Conservation (phyloP, 2,888 invertebrate species). For the Drosophila hawaiiensis region DNA sequence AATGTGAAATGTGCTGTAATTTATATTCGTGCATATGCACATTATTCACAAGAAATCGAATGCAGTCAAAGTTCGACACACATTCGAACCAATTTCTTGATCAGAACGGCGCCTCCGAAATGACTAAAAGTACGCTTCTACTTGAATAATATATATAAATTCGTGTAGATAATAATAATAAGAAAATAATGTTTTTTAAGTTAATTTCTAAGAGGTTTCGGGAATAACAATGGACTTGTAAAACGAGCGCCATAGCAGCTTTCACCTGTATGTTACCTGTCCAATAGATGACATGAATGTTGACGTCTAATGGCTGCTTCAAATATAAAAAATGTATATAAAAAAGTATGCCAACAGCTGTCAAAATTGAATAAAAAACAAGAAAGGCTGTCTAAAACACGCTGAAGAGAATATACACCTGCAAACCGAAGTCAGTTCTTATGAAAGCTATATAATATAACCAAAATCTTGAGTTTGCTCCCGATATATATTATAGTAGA, state of each 20-base stretch:
- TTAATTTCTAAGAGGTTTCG: background rate
- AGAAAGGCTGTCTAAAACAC: background rate
- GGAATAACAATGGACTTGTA: background rate
- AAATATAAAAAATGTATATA: background rate
- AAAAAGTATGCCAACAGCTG: background rate
- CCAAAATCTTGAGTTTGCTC: background rate
- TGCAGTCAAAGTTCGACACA: conserved; percentile 9
- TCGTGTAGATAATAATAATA: background rate
- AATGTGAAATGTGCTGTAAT: conserved; percentile 18
- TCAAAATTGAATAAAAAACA: background rate
- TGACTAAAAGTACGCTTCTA: no score
- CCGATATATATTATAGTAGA: background rate
- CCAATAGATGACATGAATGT: background rate
- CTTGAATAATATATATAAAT: background rate
- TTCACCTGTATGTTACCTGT: background rate
- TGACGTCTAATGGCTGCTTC: background rate
- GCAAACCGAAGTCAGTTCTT: background rate
- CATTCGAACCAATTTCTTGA: conserved; percentile 9
- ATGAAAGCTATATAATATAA: background rate
- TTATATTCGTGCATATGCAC: conserved; percentile 7
- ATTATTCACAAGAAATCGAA: background rate
- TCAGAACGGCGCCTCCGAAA: background rate
- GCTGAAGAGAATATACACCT: background rate
- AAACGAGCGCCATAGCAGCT: background rate
- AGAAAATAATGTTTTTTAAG: background rate